Evolutionary conservation across 2,888 invertebrate species (phyloP).

Genomic region (Lampropteryx suffumata): DNA sequence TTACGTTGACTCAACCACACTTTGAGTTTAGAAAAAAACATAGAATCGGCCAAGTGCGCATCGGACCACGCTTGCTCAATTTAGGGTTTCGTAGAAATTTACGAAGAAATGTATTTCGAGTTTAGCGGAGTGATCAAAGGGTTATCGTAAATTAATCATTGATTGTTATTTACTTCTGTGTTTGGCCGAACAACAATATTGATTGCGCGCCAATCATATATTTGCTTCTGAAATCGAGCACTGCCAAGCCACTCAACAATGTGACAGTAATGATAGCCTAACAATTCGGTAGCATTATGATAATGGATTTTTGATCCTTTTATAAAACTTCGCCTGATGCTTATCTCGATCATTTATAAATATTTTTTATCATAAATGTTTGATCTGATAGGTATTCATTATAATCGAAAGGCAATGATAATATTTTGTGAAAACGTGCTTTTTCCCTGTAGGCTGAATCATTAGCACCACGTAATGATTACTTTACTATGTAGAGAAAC

Average conservation of each 20-base stretch:
- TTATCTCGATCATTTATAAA: too few relatives aligned
- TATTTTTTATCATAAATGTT: conserved; percentile 11
- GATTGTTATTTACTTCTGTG: conserved; percentile 11
- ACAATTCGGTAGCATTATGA: conserved; percentile 8
- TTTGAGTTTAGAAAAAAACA: too few relatives aligned
- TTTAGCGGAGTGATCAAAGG: too few relatives aligned
- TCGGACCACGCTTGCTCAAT: too few relatives aligned
- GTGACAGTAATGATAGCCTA: conserved; percentile 25
- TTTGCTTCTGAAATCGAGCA: conserved; percentile 36
- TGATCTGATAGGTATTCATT: background rate
- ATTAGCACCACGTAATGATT: background rate
- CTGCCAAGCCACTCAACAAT: conserved; percentile 33
- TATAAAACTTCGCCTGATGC: conserved; percentile 6
- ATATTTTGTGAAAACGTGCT: conserved; percentile 13
- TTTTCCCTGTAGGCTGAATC: conserved; percentile 18
- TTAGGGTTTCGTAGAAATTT: too few relatives aligned
- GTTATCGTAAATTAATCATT: background rate
- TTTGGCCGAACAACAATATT: conserved; percentile 17
- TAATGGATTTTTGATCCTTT: conserved; percentile 5
- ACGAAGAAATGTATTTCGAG: too few relatives aligned
- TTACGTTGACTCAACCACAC: too few relatives aligned
- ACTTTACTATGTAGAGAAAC: background rate
- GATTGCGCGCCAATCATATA: conserved; percentile 36
- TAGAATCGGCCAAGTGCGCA: too few relatives aligned
- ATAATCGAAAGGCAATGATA: too few relatives aligned